Conservation (phyloP, 1,140 invertebrate genomes). For the Lethrus apterus region DNA sequence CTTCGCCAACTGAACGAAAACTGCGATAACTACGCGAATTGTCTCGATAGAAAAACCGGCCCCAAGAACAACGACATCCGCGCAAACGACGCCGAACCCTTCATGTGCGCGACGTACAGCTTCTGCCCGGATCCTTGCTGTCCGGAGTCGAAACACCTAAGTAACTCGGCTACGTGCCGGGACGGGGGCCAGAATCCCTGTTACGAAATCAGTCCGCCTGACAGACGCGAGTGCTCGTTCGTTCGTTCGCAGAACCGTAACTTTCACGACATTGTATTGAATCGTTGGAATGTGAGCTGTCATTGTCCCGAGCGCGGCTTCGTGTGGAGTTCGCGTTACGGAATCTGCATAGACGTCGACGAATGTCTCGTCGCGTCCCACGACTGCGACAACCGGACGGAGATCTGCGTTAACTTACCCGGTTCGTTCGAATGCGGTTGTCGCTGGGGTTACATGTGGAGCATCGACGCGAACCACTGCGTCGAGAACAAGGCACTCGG, state of each 20-base stretch:
- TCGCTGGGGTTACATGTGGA: constrained; percentile 42
- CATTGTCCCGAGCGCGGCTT: constrained; percentile 45
- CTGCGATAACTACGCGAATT: constrained; percentile 56
- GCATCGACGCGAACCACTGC: constrained; percentile 29
- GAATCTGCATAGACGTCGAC: constrained; percentile 56
- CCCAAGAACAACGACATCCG: constrained; percentile 45
- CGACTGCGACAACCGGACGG: constrained; percentile 40
- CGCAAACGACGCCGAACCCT: constrained; percentile 48
- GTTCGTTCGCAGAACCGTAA: constrained; percentile 45
- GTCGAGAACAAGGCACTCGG: constrained; percentile 18
- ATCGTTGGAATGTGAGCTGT: constrained; percentile 55
- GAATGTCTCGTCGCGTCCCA: constrained; percentile 46
- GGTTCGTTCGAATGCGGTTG: constrained; percentile 48
- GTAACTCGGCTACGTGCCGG: constrained; percentile 36
- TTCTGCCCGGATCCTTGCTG: constrained; percentile 61
- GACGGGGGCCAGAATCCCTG: constrained; percentile 43
- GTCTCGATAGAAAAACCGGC: constrained; percentile 41
- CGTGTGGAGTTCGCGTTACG: constrained; percentile 50
- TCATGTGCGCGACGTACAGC: constrained; percentile 54
- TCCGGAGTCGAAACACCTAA: constrained; percentile 43
- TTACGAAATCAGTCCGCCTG: constrained; percentile 33
- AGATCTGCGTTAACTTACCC: constrained; percentile 52
- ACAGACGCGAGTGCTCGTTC: constrained; percentile 37
- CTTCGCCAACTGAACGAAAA: constrained; percentile 46
- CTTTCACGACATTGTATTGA: constrained; percentile 44